Evolutionary conservation across 1,140 invertebrate genomes (phyloP), one percentile per base, ranked within the genome.

Genomic region (Caenorhabditis remanei): DNA sequence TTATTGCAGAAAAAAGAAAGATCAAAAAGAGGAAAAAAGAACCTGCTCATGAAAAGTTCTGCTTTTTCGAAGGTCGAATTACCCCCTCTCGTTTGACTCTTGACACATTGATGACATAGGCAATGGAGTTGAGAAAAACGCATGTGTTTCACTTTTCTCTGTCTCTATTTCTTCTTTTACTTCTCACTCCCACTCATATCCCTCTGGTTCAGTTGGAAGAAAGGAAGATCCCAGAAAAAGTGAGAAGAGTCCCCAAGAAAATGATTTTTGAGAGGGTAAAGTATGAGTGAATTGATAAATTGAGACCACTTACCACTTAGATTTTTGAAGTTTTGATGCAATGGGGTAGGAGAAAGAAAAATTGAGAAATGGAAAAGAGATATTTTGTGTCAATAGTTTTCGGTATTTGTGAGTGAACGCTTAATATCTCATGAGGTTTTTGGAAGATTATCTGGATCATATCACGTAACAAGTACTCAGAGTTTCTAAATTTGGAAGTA

Each of bases 121-220:
- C 13, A 46, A 48, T 32, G 24, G 63, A 19, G 40, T 61, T 32
- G 32, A 32, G 32, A 40, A 65, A 71, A 71, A 71, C 46, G 71
- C 71, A 79, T 79, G 71, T 79, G 65, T 71, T 71, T 71, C 65
- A 71, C 65, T 46, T 79, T 79, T 41, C n/a, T n/a, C 32, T 65
- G 9, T 65, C 21, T 65, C n/a, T 65, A 21, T 65, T 24, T 40
- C 63, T 32, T 50, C 40, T 50, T 50, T 79, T 4, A 50, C 71
- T 79, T 21, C 24, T 14, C n/a, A 79, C 71, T 79, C 71, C 71
- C 71, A 79, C 71, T 53, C 71, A 79, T 8, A 48, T 79, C 46
- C 2, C 40, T 43, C 4, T 7, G 19, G 14, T 19, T 32, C 8
- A 32, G 9, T 14, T 32, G 11, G n/a, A 63, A 32, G 61, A 32